Conservation (phyloP, 2,113 vertebrate genomes). For the Todiramphus chloris region DNA sequence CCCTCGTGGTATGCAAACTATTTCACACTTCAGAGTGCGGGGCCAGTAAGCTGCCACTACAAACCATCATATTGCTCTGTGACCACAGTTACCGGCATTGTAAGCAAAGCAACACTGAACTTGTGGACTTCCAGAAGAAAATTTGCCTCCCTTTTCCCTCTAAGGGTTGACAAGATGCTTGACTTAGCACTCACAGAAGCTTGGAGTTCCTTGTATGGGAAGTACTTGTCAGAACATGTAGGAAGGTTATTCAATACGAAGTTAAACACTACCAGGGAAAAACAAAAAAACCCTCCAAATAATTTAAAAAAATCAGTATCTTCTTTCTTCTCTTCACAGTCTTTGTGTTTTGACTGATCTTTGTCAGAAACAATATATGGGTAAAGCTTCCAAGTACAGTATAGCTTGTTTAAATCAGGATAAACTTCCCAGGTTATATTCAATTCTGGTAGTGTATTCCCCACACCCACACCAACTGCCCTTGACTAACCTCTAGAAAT, state of each 20-base stretch:
- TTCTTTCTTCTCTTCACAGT: background rate
- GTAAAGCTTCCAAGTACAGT: background rate
- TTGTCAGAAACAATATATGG: background rate
- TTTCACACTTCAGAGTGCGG: background rate
- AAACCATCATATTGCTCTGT: accelerated
- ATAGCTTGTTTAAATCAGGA: background rate
- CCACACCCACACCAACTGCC: background rate
- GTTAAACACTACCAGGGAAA: background rate
- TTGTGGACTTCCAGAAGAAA: background rate
- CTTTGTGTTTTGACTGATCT: background rate
- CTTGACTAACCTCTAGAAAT: conserved; percentile 54
- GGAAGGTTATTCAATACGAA: background rate
- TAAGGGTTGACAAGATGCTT: background rate
- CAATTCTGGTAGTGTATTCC: background rate
- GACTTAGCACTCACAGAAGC: background rate
- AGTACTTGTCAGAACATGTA: background rate
- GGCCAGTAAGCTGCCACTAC: background rate
- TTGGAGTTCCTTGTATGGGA: background rate
- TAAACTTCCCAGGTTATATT: background rate
- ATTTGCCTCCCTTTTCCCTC: background rate
- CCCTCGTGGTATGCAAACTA: background rate
- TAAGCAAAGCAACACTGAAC: background rate
- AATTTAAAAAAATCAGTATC: background rate
- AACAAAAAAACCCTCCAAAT: no score
- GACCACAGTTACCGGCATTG: accelerated